A percentile compares a stretch with the other conserved stretches of the same genome.
Conservation (phyloP, 2,888 invertebrate species). For the Neoscelio sp. region DNA sequence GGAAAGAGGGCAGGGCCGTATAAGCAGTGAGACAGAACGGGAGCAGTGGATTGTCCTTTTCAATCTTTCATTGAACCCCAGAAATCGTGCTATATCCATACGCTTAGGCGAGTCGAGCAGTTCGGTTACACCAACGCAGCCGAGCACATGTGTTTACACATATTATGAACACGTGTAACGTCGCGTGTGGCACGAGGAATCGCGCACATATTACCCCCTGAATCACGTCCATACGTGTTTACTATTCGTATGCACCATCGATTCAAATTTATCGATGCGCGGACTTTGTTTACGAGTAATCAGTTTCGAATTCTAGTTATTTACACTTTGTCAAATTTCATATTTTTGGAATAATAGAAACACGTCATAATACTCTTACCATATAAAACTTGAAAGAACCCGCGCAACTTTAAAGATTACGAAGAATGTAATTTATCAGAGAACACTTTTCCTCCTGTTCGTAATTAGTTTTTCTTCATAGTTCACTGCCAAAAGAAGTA, state of each 20-base stretch:
- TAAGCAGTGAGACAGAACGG: slow-evolving; percentile 22
- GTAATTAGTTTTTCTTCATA: too few relatives aligned
- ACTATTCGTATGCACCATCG: slow-evolving; percentile 27
- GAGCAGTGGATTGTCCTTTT: slow-evolving; percentile 20
- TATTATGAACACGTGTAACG: slow-evolving; percentile 61
- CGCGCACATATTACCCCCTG: slow-evolving; percentile 47
- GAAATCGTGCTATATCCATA: slow-evolving; percentile 23
- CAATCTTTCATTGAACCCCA: slow-evolving; percentile 23
- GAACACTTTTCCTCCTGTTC: too few relatives aligned
- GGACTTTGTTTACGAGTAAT: slow-evolving; percentile 31
- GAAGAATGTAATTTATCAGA: too few relatives aligned
- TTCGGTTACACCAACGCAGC: slow-evolving; percentile 37
- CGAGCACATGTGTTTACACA: slow-evolving; percentile 47
- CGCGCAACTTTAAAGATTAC: too few relatives aligned
- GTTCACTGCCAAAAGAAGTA: too few relatives aligned
- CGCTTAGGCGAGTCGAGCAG: not conserved
- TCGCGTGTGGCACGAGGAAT: slow-evolving; percentile 63
- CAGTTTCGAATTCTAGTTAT: slow-evolving; percentile 3
- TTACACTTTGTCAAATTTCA: too few relatives aligned
- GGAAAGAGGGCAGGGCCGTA: slow-evolving; percentile 32
- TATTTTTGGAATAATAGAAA: too few relatives aligned
- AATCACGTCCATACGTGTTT: slow-evolving; percentile 36
- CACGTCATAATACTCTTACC: too few relatives aligned
- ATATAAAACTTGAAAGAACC: too few relatives aligned
- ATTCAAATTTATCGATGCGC: slow-evolving; percentile 36